These are phyloP conservation scores for Folsomia manolachei DNA, from an alignment of 2,888 invertebrate genomes.

Conservation along the genomic window DNA sequence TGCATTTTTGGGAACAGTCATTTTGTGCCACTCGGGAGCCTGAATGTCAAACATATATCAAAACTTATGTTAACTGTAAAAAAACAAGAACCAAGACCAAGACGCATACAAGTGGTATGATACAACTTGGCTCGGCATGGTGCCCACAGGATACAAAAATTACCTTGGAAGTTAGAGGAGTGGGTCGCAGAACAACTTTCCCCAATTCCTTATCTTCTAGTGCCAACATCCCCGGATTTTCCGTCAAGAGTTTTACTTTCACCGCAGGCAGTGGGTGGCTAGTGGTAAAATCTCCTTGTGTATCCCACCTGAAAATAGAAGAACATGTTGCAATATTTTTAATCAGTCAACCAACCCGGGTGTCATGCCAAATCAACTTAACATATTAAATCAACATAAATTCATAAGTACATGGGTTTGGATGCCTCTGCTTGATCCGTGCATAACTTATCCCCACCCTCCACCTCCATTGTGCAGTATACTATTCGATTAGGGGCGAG, in stretches of 20 bases:
- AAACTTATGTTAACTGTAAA: neutral
- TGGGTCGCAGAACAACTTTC: constrained; percentile 82
- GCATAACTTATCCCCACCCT: constrained; percentile 97
- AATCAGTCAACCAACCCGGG: neutral
- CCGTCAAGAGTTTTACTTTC: constrained; percentile 96
- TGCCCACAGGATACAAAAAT: constrained; percentile 30
- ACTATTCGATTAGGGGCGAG: constrained; percentile 95
- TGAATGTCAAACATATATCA: constrained; percentile 52
- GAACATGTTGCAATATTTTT: too few species aligned
- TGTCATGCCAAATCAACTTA: neutral
- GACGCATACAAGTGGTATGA: neutral
- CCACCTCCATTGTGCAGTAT: constrained; percentile 99
- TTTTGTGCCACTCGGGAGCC: constrained; percentile 97
- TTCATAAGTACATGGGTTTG: constrained; percentile 75
- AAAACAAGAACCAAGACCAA: neutral
- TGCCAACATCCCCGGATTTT: constrained; percentile 95
- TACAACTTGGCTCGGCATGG: neutral
- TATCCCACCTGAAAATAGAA: constrained; percentile 80
- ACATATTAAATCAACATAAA: neutral
- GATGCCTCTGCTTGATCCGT: constrained; percentile 99
- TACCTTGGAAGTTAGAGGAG: constrained; percentile 82
- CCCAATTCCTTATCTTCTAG: constrained; percentile 98
- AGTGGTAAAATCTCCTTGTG: constrained; percentile 98
- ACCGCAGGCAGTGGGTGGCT: constrained; percentile 95
- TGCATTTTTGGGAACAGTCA: constrained; percentile 91